phyloP scores from a whole-genome alignment of 2,888 invertebrate species.

The Lordiphosa andalusiaca region DNA sequence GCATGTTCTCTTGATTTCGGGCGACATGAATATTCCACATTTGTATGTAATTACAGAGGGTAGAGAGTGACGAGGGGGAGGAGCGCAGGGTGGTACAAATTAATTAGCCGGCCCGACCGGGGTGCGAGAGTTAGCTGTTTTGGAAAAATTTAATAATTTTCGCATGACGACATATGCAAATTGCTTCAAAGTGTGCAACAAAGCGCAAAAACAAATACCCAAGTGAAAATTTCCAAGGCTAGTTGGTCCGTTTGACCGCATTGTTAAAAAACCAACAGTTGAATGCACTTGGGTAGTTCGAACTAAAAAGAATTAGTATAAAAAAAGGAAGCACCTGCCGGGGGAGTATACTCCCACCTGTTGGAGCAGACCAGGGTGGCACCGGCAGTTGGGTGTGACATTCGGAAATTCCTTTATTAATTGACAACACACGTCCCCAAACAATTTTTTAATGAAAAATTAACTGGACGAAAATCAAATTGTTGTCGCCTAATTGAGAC shows the following conservation, averaged over 20 bases:
- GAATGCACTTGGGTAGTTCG: conserved; percentile 51
- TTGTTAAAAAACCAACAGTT: conserved; percentile 72
- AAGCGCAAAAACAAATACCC: conserved; percentile 26
- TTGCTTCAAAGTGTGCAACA: conserved; percentile 66
- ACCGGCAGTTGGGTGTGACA: conserved; percentile 41
- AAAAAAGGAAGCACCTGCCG: no score
- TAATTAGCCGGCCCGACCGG: no score
- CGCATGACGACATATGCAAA: conserved; percentile 75
- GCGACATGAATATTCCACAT: no score
- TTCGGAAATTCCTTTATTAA: conserved; percentile 67
- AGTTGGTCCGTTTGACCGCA: conserved; percentile 65
- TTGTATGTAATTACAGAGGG: no score
- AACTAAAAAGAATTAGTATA: not conserved
- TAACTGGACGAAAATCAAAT: conserved; percentile 72
- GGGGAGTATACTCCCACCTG: no score
- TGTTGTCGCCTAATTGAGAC: conserved; percentile 74
- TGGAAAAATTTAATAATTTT: conserved; percentile 63
- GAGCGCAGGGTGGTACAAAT: no score
- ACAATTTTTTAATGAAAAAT: conserved; percentile 65
- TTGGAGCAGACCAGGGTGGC: no score
- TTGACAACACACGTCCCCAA: conserved; percentile 65
- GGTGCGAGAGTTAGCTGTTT: not conserved
- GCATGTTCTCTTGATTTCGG: no score
- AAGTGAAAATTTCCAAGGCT: conserved; percentile 61
- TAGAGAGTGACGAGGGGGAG: no score